Base-by-base conservation (phyloP, 2,888 invertebrate genomes). In the Cephus rjabovi region DNA sequence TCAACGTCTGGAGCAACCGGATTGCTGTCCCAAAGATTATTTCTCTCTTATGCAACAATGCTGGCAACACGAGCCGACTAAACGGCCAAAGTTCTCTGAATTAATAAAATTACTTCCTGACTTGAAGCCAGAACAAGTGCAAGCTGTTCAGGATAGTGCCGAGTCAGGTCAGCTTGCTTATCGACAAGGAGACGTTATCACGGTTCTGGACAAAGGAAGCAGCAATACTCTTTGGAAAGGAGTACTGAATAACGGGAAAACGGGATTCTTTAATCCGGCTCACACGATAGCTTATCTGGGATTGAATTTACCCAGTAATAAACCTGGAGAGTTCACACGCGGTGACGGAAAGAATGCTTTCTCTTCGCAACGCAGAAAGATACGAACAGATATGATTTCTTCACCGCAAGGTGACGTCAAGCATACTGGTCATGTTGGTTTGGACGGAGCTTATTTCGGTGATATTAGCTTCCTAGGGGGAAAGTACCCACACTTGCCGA, bases 371-470 rank as follows among this genome's bases (percentile, higher is more conserved):
- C 87, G 92, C 12, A 88, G 96, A 76, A 95, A 95, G 84, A 93
- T 98, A 77, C 94, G 96, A 79, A 95, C 97, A 12, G 97, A 96
- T 90, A 98, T 98, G 98, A 99, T 99, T 88, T 98, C 98, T 75
- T 96, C 97, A 80, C 99, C 99, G 0, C 98, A 99, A 91, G 98
- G 98, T 69, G 99, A 99, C 91, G 95, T 99, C 33, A 97, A 98
- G 88, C 99, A 99, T 91, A 99, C 98, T 0, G 95, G 95, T 12
- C 99, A 99, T 91, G 98, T 99, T 15, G 99, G 99, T 0, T 93
- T 98, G 73, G 99, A 99, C 91, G 99, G 99, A 0, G 98, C 98
- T 37, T 97, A 97, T 89, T 99, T 99, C 92, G 99, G 99, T 3
- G 98, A 99, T 91, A 95, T 99, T 73, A 94, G 95, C 76, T 95